Base-by-base conservation (phyloP, 2,888 invertebrate species). In the Drosophila quinaria region DNA sequence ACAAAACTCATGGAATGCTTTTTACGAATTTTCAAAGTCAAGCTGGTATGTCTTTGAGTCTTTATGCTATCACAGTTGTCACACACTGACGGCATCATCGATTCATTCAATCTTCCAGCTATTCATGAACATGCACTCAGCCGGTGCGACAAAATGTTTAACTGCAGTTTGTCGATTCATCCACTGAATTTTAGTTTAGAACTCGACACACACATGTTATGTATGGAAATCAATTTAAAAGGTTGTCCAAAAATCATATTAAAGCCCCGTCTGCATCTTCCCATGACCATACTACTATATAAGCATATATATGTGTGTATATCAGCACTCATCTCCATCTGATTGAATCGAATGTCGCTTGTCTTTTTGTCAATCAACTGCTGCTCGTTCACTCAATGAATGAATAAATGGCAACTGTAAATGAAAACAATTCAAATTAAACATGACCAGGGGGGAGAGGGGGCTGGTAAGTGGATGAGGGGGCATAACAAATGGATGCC, bases 391-490 rank as follows among this genome's bases (percentile, higher is more conserved):
- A 71, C 61, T 76, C 77, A 77, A 81, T 88, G 79, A 76, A 81
- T 79, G 80, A 81, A 87, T 81, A 80, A 84, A 81, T 88, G 85
- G 89, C 87, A 89, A 87, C 89, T 87, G 89, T 87, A 84, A 89
- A 84, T 87, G 87, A 87, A 89, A 87, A 87, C 89, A 87, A 87
- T 87, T 89, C 87, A 87, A 89, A 89, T 87, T 87, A 89, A 87
- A 81, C 89, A 77, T 77, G 85, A 64, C 50, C 80, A 67, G 17
- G 58, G 47, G 41, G 25, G 33, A n/a, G n/a, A n/a, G n/a, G n/a
- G n/a, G n/a, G n/a, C n/a, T n/a, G n/a, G n/a, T n/a, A n/a, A n/a
- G n/a, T n/a, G n/a, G n/a, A n/a, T n/a, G n/a, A n/a, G n/a, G 47
- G 42, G 19, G 1, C 0, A 19, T 1, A 42, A 42, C 19, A 42